Evolutionary conservation across 1,140 invertebrate species (phyloP), one percentile per base, ranked within the genome.

Genomic region (Drosophila saltans): DNA sequence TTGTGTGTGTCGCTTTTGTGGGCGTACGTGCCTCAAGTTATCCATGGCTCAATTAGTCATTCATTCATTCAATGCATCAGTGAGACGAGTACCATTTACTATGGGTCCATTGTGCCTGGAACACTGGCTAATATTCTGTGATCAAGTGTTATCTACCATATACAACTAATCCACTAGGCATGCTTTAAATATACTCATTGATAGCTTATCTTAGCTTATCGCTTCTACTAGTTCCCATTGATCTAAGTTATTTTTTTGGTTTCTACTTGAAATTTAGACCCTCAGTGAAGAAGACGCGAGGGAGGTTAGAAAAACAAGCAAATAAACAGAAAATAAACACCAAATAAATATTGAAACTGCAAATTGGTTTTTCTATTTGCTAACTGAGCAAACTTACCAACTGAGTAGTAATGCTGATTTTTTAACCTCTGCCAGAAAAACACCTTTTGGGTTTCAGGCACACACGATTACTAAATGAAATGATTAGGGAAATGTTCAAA

Each of bases 1-100:
- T 70, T 67, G 41, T 55, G 67, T 36, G 21, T 28, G 48, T 59
- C 67, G 21, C 45, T 52, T 72, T 70, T 70, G 65, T 48, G 52
- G 67, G 72, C 60, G 72, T 66, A 75, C 59, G 69, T 83, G 59
- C 63, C 36, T 52, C 45, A 52, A 24, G 45, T 3, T 52, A 41
- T 68, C 67, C 43, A 72, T 78, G 62, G 41, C 26, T 88, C 72
- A 86, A 52, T 85, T 81, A 69, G 71, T 88, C 82, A 85, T 65
- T 58, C 11, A 24, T 30, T 56, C 26, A 24, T 40, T 43, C 28
- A 33, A 64, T 64, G 6, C 21, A 3, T 0, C 16, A 30, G 26
- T 1, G 5, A 8, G 21, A 6, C 21, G 21, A 48, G 43, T 21
- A 33, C 33, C 33, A 36, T 52, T 52, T 26, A 10, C 21, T 52